Evolutionary conservation across 64 coral and sea anemone genomes (phyloP).

Genomic region (Porites lutea): DNA sequence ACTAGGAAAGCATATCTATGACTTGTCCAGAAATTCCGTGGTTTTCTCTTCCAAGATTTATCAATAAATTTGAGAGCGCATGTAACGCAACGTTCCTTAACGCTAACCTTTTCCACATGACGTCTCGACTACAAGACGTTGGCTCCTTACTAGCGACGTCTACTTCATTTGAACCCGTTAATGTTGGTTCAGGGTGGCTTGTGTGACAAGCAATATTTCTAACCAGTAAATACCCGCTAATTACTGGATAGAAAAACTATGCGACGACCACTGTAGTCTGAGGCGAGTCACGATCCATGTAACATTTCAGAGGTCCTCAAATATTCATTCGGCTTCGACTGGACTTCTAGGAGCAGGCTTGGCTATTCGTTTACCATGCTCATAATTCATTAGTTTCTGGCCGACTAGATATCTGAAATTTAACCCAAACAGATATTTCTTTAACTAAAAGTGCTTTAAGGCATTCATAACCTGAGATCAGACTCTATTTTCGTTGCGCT

Average conservation of each 20-base stretch:
- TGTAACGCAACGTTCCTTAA: too few relatives aligned
- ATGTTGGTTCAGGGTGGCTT: background rate
- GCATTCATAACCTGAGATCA: too few relatives aligned
- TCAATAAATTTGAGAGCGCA: too few relatives aligned
- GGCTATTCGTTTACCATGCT: constrained; percentile 56
- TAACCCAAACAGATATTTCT: background rate
- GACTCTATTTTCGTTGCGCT: too few relatives aligned
- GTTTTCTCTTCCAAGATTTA: too few relatives aligned
- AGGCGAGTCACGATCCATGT: background rate
- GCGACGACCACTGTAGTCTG: background rate
- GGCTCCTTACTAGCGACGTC: too few relatives aligned
- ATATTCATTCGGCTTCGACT: constrained; percentile 2
- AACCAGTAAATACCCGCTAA: background rate
- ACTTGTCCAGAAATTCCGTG: too few relatives aligned
- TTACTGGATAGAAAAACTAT: background rate
- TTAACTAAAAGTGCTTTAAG: too few relatives aligned
- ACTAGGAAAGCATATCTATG: too few relatives aligned
- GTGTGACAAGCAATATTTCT: background rate
- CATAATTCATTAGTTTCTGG: constrained; percentile 93
- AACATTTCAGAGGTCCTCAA: background rate
- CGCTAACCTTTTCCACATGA: too few relatives aligned
- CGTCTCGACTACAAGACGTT: too few relatives aligned
- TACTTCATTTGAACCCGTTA: too few relatives aligned
- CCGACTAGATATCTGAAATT: constrained; percentile 89
- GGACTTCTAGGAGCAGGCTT: constrained; percentile 23